Evolutionary conservation across 2,113 vertebrate species (phyloP), one percentile per base, ranked within the genome.

Genomic region (Clarias gariepinus): DNA sequence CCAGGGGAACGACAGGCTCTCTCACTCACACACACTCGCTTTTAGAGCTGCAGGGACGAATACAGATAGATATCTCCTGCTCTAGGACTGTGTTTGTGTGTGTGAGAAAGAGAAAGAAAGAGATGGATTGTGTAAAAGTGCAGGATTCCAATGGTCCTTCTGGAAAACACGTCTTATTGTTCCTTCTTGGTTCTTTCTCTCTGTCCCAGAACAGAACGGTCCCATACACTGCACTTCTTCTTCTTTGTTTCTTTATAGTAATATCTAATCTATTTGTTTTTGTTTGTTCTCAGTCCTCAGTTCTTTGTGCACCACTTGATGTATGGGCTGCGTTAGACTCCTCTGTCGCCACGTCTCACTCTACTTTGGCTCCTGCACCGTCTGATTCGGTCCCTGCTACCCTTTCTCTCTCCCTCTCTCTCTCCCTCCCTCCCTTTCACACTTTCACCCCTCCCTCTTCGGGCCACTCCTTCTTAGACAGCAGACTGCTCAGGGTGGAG

Each of bases 1-100:
- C 90, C 90, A 89, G 90, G 83, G 88, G 90, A 89, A 89, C 90
- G 58, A 64, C 84, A 89, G 90, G 88, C 86, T 90, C 88, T 78
- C 87, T 47, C 83, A 25, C 79, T 30, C 73, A 61, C 71, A 30
- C 41, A 71, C 83, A 52, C 60, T 3, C 28, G 21, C 69, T 36
- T 36, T 28, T 58, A 79, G n/a, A n/a, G n/a, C n/a, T n/a, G n/a
- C n/a, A n/a, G 68, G 64, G 68, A 73, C 33, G 83, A 77, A 82
- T 73, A 83, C 58, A 84, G 76, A 84, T 85, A 83, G 88, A 41
- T 86, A 61, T 83, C 81, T 68, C 47, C 58, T 63, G 41, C 84
- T 82, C 55, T 30, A 60, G 58, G 30, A 76, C 33, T 77, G 57
- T 63, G 41, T 82, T 55, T 85, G 71, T 85, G 87, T n/a, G 60